Evolutionary conservation across 1,140 invertebrate genomes (phyloP).

Genomic region (Hyles vespertilio): DNA sequence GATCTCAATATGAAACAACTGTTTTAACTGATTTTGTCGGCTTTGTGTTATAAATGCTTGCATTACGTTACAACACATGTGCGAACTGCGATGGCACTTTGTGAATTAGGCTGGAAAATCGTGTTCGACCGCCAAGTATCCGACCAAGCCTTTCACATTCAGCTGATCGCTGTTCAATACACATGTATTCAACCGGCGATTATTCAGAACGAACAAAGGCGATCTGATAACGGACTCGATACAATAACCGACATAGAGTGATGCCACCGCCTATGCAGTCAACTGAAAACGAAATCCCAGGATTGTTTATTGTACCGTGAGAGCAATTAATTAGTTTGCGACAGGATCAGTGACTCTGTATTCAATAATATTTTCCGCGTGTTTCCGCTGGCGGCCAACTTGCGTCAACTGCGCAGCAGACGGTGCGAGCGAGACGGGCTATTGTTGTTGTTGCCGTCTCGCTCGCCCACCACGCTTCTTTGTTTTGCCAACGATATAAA

Average conservation of each 20-base stretch:
- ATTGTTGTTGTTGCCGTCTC: constrained; percentile 65
- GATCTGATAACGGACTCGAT: constrained; percentile 32
- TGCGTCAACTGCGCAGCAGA: constrained; percentile 65
- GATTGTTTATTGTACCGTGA: constrained; percentile 32
- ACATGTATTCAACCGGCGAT: constrained; percentile 36
- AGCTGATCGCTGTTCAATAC: constrained; percentile 23
- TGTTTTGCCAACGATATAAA: constrained; percentile 73
- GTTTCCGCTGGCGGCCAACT: constrained; percentile 51
- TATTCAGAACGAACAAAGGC: constrained; percentile 33
- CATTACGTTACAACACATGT: constrained; percentile 42
- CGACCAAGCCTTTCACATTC: constrained; percentile 53
- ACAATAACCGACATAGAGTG: constrained; percentile 17
- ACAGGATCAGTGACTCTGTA: constrained; percentile 22
- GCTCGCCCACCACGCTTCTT: constrained; percentile 64
- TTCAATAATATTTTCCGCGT: constrained; percentile 47
- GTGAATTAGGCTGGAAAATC: constrained; percentile 58
- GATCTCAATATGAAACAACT: constrained; percentile 7
- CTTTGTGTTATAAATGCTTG: constrained; percentile 27
- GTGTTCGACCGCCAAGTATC: constrained; percentile 26
- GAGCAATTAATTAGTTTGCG: constrained; percentile 31
- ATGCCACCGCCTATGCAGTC: constrained; percentile 13
- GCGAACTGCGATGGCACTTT: constrained; percentile 33
- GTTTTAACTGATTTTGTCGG: constrained; percentile 24
- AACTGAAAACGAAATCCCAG: constrained; percentile 20
- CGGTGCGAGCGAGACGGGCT: constrained; percentile 46